A percentile compares a stretch with the other conserved stretches of the same genome.
These are phyloP conservation scores for Acyrthosiphon pisum DNA, from an alignment of 1,140 invertebrate genomes.

Conservation along the genomic window DNA sequence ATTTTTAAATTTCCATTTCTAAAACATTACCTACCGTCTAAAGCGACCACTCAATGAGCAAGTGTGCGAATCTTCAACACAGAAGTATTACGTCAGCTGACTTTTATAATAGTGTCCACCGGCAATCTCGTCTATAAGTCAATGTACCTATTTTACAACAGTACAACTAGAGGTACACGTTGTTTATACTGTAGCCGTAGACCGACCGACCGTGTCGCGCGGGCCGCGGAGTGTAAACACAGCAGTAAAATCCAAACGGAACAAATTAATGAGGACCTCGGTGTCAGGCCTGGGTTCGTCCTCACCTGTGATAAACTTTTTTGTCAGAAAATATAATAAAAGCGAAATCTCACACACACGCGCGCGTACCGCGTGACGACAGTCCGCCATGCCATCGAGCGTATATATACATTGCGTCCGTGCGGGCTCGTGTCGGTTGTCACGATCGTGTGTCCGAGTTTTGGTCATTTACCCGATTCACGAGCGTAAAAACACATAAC, in stretches of 20 bases:
- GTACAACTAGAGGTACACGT: too few species aligned
- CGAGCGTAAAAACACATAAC: constrained; percentile 49
- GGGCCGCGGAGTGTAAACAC: background rate
- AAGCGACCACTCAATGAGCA: too few species aligned
- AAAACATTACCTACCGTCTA: too few species aligned
- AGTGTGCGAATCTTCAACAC: too few species aligned
- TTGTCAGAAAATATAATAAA: background rate
- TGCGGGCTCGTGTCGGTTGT: constrained; percentile 54
- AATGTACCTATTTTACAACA: too few species aligned
- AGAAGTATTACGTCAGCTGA: too few species aligned
- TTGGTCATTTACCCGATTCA: constrained; percentile 56
- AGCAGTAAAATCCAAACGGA: background rate
- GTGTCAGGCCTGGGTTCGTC: background rate
- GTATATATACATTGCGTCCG: background rate
- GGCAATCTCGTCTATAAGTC: background rate
- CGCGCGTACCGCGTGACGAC: background rate
- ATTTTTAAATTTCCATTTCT: too few species aligned
- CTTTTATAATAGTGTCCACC: background rate
- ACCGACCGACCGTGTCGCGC: background rate
- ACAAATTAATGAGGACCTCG: constrained; percentile 16
- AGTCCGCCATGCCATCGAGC: background rate
- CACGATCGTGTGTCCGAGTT: constrained; percentile 51
- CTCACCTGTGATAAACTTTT: background rate
- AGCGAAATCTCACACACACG: background rate
- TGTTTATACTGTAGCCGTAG: background rate